Evolutionary conservation across 2,888 invertebrate species (phyloP), one percentile per base, ranked within the genome.

Genomic region (Tenthredo mesomela): DNA sequence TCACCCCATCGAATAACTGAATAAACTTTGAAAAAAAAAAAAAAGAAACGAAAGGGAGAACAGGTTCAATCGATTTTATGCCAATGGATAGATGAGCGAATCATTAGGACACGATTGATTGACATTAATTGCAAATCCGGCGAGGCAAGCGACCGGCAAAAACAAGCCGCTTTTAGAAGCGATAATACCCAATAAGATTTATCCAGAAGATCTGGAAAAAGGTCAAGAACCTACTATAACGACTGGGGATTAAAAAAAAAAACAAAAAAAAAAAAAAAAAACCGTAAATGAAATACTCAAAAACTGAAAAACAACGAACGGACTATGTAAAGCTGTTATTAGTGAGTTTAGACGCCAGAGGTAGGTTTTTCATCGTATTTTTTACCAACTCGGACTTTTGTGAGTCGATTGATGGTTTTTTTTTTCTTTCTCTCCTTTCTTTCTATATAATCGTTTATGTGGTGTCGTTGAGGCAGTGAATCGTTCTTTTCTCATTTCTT

Each of bases 91-190:
- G 12, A 77, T 54, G 77, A 73, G 71, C 40, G 43, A 43, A 40
- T 73, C 71, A 73, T 73, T 73, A 73, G 40, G 4, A 73, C 9
- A 73, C 54, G 29, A 77, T 77, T 77, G 77, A 77, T 77, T 77
- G 77, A 77, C 77, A 54, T 50, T 77, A 77, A 77, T 77, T 77
- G 77, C 47, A 54, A 77, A 77, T 54, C 77, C 77, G 29, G 18
- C 25, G 7, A 71, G 15, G 43, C 12, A n/a, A 47, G 21, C 43
- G 25, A 12, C 12, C 6, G 75, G 47, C 29, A 77, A 29, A 25
- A 77, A 54, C 29, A 77, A n/a, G 12, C 71, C 54, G n/a, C 18
- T n/a, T 50, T 77, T 7, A 33, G 33, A 54, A 21, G 18, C 29
- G 29, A 77, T n/a, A 50, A 77, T 25, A 54, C 67, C 25, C 29